These are phyloP conservation scores for Oreochromis niloticus DNA, from an alignment of 2,113 vertebrate species.

Conservation along the genomic window DNA sequence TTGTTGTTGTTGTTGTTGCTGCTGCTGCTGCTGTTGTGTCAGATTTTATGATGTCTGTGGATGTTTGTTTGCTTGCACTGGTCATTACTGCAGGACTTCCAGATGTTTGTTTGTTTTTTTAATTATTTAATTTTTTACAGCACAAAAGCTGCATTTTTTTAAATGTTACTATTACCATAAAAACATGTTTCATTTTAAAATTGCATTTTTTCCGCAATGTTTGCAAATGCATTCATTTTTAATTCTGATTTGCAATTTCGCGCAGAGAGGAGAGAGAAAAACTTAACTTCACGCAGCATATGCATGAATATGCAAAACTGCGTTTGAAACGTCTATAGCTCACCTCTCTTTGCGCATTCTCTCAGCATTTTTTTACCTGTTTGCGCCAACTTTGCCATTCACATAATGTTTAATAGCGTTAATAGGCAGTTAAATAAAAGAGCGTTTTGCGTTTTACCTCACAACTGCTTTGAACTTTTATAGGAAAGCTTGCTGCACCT, in stretches of 20 bases:
- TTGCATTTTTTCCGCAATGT: background rate
- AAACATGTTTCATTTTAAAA: background rate
- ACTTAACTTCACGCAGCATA: background rate
- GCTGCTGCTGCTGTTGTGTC: background rate
- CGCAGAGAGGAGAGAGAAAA: background rate
- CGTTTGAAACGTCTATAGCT: background rate
- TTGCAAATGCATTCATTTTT: background rate
- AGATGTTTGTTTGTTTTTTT: background rate
- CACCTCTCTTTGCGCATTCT: background rate
- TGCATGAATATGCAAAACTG: background rate
- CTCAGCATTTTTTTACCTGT: background rate
- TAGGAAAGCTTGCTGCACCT: background rate
- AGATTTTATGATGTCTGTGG: background rate
- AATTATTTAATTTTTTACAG: background rate
- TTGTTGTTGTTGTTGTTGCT: background rate
- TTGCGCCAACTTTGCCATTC: background rate
- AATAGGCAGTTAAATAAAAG: background rate
- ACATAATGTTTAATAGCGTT: background rate
- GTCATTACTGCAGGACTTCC: background rate
- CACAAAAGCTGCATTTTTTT: background rate
- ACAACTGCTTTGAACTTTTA: background rate
- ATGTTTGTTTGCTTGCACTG: background rate
- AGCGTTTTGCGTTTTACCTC: background rate
- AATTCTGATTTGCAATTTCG: background rate
- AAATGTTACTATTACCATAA: background rate